Percentiles rank a stretch among this genome's conserved stretches.
phyloP scores from a whole-genome alignment of 2,797 vertebrate species.

The Clarias fuscus region DNA sequence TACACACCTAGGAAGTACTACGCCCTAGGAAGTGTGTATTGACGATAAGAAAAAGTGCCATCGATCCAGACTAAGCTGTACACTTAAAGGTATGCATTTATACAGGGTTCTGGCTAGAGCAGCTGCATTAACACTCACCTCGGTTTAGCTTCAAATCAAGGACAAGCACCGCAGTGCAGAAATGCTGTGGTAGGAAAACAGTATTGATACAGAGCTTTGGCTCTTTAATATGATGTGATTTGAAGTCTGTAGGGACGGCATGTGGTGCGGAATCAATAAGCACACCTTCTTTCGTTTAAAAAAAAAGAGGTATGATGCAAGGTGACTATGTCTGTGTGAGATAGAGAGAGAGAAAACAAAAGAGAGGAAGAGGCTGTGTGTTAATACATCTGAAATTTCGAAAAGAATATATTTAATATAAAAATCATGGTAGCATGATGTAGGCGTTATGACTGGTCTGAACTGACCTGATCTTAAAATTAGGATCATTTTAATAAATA shows the following conservation, averaged over 20 bases:
- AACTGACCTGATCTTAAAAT: neutral
- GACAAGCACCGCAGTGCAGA: conserved; percentile 37
- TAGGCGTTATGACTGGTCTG: neutral
- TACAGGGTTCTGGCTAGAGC: neutral
- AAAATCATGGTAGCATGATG: neutral
- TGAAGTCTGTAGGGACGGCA: conserved; percentile 18
- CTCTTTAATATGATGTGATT: conserved; percentile 43
- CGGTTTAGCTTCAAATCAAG: conserved; percentile 41
- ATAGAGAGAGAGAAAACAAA: neutral
- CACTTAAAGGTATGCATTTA: conserved; percentile 50
- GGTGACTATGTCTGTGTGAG: conserved; percentile 7
- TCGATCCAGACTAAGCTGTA: conserved; percentile 49
- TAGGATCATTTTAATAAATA: neutral
- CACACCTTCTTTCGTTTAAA: conserved; percentile 16
- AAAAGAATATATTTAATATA: neutral
- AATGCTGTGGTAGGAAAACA: conserved; percentile 41
- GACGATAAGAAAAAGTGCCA: neutral
- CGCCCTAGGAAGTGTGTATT: neutral
- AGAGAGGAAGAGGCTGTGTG: neutral
- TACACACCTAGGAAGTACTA: neutral
- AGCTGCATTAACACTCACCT: conserved; percentile 26
- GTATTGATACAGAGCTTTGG: conserved; percentile 14
- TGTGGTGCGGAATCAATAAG: conserved; percentile 37
- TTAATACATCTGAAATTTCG: neutral
- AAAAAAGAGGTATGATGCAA: neutral